Percentiles rank a stretch among this genome's conserved stretches.
Evolutionary conservation across 2,797 vertebrate genomes (phyloP).

Genomic region (Avahi laniger): DNA sequence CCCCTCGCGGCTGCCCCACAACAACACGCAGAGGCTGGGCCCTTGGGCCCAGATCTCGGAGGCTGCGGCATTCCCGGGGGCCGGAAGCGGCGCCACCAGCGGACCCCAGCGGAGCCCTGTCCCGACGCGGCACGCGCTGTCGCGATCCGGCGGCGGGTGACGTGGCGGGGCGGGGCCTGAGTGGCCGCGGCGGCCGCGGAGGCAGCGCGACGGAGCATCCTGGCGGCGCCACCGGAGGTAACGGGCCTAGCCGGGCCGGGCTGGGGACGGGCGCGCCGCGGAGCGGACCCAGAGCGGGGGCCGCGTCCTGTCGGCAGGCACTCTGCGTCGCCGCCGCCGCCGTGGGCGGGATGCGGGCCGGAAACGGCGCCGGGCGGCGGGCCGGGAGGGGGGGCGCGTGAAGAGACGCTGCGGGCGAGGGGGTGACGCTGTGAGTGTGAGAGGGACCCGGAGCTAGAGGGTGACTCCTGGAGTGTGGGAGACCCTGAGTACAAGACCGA

Average conservation of each 20-base stretch:
- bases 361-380: not conserved
- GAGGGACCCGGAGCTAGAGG: not conserved
- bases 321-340: not conserved
- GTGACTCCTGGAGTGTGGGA: not conserved
- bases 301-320: not conserved
- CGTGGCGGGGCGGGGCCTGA: conserved; percentile 66
- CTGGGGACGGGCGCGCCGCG: not conserved
- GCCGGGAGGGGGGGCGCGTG: not conserved
- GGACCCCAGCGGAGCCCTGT: not conserved
- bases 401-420: not conserved
- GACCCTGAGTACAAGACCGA: not conserved
- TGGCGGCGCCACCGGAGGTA: conserved; percentile 41
- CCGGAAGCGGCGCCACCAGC: conserved; percentile 40
- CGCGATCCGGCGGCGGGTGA: conserved; percentile 59
- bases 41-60: not conserved
- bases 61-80: conserved; percentile 32
- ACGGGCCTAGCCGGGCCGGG: not conserved
- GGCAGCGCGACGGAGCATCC: conserved; percentile 54
- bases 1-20: not conserved
- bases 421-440: not conserved
- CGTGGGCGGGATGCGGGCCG: not conserved
- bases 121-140: conserved; percentile 19
- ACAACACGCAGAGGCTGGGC: no score
- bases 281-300: no score
- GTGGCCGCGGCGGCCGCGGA: not conserved